Evolutionary conservation across 2,888 invertebrate species (phyloP), one percentile per base, ranked within the genome.

Genomic region (Eumacrocentrus americanus): DNA sequence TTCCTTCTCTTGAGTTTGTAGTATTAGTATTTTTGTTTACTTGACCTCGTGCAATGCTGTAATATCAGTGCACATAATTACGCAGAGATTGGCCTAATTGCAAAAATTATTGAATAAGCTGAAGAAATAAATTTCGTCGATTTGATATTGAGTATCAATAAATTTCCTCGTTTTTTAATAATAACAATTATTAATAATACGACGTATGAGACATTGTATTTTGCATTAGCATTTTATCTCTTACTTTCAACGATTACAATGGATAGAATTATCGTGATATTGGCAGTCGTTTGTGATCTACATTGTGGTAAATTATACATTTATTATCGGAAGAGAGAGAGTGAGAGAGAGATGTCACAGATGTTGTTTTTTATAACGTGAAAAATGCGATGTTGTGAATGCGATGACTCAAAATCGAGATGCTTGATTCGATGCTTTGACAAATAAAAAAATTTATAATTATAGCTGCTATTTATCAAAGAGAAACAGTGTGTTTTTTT

Each of bases 211-310:
- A n/a, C 46, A 29, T 52, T n/a, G 38, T 18, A 37, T 44, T 25
- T 46, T 23, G n/a, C 23, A 37, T 52, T 47, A 50, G 55, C 50
- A 44, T 22, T 29, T 29, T 61, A 53, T 58, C 55, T 48, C 55
- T 63, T 67, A 64, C 61, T 66, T 62, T 57, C 60, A 56, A 67
- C 37, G 64, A 61, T 54, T 66, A 67, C 63, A 64, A 29, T 6
- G 6, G 35, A 11, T 52, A 22, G 22, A 52, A 22, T 53, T 42
- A 42, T 42, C 29, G 18, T 25, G 40, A 18, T 16, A 53, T 40
- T 42, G 62, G 60, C 62, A 67, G 60, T 67, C 46, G 22, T 48
- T 63, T 50, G 34, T 46, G 65, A 57, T 65, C 56, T 29, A 34
- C 38, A 47, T 12, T 52, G 3, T 48, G 20, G 18, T 11, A 29